Evolutionary conservation across 2,113 vertebrate species (phyloP).

Genomic region (Macrotis lagotis): DNA sequence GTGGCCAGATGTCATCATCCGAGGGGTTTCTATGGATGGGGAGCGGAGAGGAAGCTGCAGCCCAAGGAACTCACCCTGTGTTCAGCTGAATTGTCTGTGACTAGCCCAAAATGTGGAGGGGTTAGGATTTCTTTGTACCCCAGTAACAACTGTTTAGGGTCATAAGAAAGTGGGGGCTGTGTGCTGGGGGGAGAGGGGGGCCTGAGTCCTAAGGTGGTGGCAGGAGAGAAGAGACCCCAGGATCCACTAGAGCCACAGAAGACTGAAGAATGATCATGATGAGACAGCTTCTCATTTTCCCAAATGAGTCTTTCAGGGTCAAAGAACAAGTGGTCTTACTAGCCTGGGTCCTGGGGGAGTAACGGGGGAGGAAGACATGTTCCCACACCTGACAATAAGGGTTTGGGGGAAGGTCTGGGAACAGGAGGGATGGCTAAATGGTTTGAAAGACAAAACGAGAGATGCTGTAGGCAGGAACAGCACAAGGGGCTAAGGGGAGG

Average conservation of each 20-base stretch:
- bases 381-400: not conserved
- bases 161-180: not conserved
- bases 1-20: not conserved
- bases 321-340: not conserved
- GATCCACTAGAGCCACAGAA: not conserved
- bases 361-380: not conserved
- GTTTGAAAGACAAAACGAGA: not conserved
- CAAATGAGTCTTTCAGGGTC: not conserved
- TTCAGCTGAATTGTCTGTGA: constrained; percentile 49
- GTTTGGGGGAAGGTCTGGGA: not conserved
- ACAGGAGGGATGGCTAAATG: not conserved
- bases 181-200: too few species aligned
- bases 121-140: constrained; percentile 46
- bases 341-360: not conserved
- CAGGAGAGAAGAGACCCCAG: not conserved
- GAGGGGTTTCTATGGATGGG: constrained; percentile 13
- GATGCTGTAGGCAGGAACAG: not conserved
- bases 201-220: not conserved
- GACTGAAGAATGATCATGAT: not conserved
- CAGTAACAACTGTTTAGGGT: not conserved
- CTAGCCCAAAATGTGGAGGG: constrained; percentile 46
- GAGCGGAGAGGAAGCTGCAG: constrained; percentile 19
- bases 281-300: not conserved
- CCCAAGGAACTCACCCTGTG: constrained; percentile 46
- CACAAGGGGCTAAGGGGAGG: not conserved